Conservation (phyloP, 2,113 vertebrate genomes). For the Martes martes region DNA sequence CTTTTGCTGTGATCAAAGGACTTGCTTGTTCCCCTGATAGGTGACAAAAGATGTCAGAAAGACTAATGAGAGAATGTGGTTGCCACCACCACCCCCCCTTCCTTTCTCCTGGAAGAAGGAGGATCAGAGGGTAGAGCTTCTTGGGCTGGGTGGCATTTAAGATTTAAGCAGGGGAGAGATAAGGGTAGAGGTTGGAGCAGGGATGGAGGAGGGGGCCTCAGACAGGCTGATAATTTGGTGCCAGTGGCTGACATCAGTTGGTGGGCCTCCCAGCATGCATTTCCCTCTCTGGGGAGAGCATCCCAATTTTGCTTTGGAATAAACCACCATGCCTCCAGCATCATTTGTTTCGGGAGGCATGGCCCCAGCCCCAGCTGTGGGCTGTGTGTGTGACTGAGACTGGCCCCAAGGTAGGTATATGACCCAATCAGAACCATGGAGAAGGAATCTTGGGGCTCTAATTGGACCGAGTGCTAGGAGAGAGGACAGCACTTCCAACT, state of each 20-base stretch:
- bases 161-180: slow-evolving; percentile 61
- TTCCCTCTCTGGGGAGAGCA: background rate
- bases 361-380: background rate
- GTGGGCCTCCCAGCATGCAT: background rate
- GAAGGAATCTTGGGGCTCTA: background rate
- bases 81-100: slow-evolving; percentile 77
- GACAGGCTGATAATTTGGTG: background rate
- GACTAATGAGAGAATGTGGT: slow-evolving; percentile 81
- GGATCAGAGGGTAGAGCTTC: slow-evolving; percentile 76
- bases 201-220: background rate
- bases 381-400: background rate
- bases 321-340: background rate
- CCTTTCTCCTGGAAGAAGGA: slow-evolving; percentile 80
- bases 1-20: slow-evolving; percentile 87
- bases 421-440: background rate
- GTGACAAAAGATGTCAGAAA: slow-evolving; percentile 86
- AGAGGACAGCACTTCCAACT: background rate
- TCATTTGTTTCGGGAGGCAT: background rate
- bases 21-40: slow-evolving; percentile 86
- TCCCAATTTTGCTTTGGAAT: background rate
- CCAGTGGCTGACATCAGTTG: background rate
- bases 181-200: background rate
- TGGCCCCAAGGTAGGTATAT: background rate
- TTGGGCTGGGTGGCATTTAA: slow-evolving; percentile 76
- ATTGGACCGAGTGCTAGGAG: too few relatives aligned